phyloP scores from a whole-genome alignment of 2,888 invertebrate genomes.

The Monoplex corrugatus region DNA sequence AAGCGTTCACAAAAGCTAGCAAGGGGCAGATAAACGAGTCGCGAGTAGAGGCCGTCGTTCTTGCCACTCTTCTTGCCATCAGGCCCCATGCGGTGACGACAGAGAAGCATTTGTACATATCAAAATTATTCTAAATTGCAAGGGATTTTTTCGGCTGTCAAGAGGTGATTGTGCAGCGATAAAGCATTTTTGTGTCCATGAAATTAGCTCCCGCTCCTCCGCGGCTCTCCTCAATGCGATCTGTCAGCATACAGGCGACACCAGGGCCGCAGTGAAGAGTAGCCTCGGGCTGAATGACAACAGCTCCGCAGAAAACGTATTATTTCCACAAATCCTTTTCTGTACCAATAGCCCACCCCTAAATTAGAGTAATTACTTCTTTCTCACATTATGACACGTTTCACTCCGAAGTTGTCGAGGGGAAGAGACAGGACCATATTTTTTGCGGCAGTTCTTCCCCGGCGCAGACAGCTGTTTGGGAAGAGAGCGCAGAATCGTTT shows the following conservation, averaged over 20 bases:
- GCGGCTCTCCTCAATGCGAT: slow-evolving; percentile 47
- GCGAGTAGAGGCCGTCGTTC: slow-evolving; percentile 20
- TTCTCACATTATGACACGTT: slow-evolving; percentile 55
- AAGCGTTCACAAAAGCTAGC: slow-evolving; percentile 42
- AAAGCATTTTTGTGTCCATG: slow-evolving; percentile 50
- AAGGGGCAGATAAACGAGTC: slow-evolving; percentile 44
- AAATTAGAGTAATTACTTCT: slow-evolving; percentile 60
- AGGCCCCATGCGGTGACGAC: slow-evolving; percentile 29
- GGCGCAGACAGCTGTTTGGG: slow-evolving; percentile 32
- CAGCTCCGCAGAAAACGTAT: slow-evolving; percentile 56
- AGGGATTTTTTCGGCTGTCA: slow-evolving; percentile 48
- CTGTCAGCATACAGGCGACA: slow-evolving; percentile 53
- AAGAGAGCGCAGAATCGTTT: background rate
- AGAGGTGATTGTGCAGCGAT: slow-evolving; percentile 46
- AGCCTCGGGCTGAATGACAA: slow-evolving; percentile 52
- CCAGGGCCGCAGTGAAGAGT: slow-evolving; percentile 25
- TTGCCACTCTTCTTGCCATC: background rate
- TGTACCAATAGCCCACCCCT: slow-evolving; percentile 33
- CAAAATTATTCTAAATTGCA: slow-evolving; percentile 55
- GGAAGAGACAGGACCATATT: slow-evolving; percentile 37
- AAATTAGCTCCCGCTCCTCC: slow-evolving; percentile 51
- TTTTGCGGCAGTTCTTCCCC: background rate
- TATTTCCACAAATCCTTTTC: slow-evolving; percentile 57
- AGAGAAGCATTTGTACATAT: slow-evolving; percentile 50
- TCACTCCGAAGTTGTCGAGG: slow-evolving; percentile 32